Base-by-base conservation (phyloP, 2,113 vertebrate species). In the Catharus minimus region DNA sequence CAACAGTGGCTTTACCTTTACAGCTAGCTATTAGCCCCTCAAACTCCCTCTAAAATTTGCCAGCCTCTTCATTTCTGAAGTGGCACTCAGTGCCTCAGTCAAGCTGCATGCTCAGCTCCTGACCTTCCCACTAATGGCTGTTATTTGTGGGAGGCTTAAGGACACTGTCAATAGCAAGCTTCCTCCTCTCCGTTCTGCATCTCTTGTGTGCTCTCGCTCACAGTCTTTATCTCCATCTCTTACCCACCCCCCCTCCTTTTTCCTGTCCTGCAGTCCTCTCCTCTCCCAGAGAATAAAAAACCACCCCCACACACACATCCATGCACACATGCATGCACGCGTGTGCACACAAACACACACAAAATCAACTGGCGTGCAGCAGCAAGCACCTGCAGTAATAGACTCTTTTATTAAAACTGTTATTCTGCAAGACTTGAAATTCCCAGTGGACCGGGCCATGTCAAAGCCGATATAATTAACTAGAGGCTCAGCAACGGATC, bases 401-500 rank as follows among this genome's bases (percentile, higher is more conserved):
- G 98, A 98, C 98, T 98, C 98, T 98, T 99, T 99, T 99, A 99
- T 99, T 99, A 99, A 99, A 99, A 99, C 98, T 99, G 99, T 99
- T 99, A 99, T 99, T 99, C 98, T 99, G 98, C 98, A 99, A 98
- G 99, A 99, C 98, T 98, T 98, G 98, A 98, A 98, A 99, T 98
- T 98, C 98, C 99, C 99, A 76, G 86, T 92, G 96, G 99, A 98
- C 97, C 92, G 95, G 98, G 98, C 98, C 98, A 98, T 99, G 99
- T 99, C 99, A 98, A 99, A 99, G 99, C 98, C 99, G 98, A 99
- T 99, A 99, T 99, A 99, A 99, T 99, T 99, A 99, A 99, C 99
- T 99, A 99, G 98, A 99, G 98, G 98, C 99, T 99, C 99, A 99
- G 99, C 99, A 99, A 99, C 98, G 99, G 99, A 99, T 99, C 99